Conservation (phyloP, 1,140 invertebrate species). For the Stenopsyche tienmushanensis region DNA sequence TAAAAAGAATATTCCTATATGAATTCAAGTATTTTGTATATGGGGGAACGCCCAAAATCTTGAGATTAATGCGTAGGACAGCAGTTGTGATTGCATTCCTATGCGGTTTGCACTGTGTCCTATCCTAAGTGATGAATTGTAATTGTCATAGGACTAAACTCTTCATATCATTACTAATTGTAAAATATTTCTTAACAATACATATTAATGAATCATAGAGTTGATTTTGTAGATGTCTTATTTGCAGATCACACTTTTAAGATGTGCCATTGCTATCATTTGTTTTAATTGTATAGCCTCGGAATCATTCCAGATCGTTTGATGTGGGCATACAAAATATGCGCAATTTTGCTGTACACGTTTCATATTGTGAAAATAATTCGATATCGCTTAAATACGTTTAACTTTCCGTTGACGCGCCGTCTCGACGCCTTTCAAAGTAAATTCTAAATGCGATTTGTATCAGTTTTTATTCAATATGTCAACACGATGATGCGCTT, state of each 20-base stretch:
- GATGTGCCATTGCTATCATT: slow-evolving; percentile 34
- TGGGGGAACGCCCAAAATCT: slow-evolving; percentile 27
- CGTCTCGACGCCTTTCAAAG: too few relatives aligned
- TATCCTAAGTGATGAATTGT: slow-evolving; percentile 6
- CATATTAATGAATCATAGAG: slow-evolving; percentile 36
- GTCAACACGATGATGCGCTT: too few relatives aligned
- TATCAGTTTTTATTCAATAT: too few relatives aligned
- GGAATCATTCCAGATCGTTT: neutral
- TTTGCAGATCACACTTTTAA: slow-evolving; percentile 26
- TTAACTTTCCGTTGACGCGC: too few relatives aligned
- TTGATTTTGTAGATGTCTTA: slow-evolving; percentile 34
- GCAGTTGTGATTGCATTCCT: slow-evolving; percentile 21
- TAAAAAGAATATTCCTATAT: slow-evolving; percentile 37
- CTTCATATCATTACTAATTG: slow-evolving; percentile 37
- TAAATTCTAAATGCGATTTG: too few relatives aligned
- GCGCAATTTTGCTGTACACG: neutral
- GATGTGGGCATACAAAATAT: neutral
- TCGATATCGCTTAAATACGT: too few relatives aligned
- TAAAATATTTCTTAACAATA: slow-evolving; percentile 33
- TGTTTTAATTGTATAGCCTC: neutral
- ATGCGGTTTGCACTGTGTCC: slow-evolving; percentile 16
- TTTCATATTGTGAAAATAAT: too few relatives aligned
- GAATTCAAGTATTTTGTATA: slow-evolving; percentile 27
- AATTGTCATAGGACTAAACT: slow-evolving; percentile 30
- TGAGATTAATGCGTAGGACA: slow-evolving; percentile 35